A percentile compares a stretch with the other conserved stretches of the same genome.
These are phyloP conservation scores for Grapholita molesta DNA, from an alignment of 1,140 invertebrate genomes.

Conservation along the genomic window DNA sequence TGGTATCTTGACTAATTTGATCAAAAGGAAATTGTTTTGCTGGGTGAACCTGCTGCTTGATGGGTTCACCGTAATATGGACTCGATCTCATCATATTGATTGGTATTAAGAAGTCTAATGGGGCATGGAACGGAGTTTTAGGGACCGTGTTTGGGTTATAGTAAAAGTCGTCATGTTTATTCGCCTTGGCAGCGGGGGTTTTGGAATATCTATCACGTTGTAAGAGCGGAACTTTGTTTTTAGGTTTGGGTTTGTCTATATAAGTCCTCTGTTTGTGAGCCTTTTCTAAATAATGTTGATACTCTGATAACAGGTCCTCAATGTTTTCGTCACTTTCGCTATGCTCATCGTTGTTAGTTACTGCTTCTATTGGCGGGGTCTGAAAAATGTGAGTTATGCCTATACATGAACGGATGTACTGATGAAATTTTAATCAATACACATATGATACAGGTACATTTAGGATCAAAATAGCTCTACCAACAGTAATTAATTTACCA, in stretches of 20 bases:
- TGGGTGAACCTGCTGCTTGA: conserved; percentile 21
- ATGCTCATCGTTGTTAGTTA: conserved; percentile 31
- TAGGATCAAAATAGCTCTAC: no score
- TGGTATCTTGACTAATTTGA: conserved; percentile 29
- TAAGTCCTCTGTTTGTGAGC: conserved; percentile 58
- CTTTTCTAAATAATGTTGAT: conserved; percentile 64
- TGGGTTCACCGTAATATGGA: conserved; percentile 22
- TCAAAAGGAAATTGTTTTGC: conserved; percentile 22
- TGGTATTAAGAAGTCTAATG: conserved; percentile 44
- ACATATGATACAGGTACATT: no score
- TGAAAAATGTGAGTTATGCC: conserved; percentile 25
- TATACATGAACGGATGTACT: background rate
- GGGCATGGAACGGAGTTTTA: conserved; percentile 27
- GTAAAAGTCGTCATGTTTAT: conserved; percentile 33
- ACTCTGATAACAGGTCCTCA: conserved; percentile 58
- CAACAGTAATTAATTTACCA: no score
- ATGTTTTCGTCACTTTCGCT: conserved; percentile 61
- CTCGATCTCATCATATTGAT: conserved; percentile 28
- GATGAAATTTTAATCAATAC: no score
- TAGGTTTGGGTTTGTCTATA: conserved; percentile 48
- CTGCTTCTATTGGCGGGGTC: conserved; percentile 38
- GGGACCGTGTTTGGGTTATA: conserved; percentile 25
- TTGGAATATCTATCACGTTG: conserved; percentile 53
- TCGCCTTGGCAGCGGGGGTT: conserved; percentile 27
- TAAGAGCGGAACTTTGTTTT: conserved; percentile 61